These are phyloP conservation scores for Ostrea edulis DNA, from an alignment of 1,140 invertebrate species.

Conservation along the genomic window DNA sequence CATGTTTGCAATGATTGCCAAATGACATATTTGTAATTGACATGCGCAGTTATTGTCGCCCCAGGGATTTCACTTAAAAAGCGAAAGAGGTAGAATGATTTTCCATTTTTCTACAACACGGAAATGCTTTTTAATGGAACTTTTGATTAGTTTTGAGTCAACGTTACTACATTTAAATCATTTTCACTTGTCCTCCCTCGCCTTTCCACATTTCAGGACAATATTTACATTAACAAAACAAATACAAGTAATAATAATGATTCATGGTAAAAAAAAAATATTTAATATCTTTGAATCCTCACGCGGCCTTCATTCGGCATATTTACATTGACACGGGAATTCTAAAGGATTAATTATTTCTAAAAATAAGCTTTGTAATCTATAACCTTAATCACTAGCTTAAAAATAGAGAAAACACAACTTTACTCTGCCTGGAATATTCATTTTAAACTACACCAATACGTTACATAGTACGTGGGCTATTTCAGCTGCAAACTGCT, in stretches of 20 bases:
- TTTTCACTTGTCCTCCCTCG: not conserved
- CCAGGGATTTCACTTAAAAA: not conserved
- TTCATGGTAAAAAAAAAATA: not conserved
- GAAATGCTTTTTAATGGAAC: not conserved
- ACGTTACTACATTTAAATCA: not conserved
- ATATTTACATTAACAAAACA: constrained; percentile 13
- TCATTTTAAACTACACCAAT: no score
- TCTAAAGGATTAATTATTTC: not conserved
- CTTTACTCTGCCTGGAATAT: not conserved
- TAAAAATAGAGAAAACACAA: not conserved
- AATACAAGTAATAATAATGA: constrained; percentile 6
- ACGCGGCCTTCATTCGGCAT: not conserved
- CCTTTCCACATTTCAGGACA: not conserved
- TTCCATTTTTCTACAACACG: not conserved
- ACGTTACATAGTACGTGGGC: no score
- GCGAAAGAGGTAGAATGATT: not conserved
- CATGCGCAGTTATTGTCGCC: not conserved
- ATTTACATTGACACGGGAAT: not conserved
- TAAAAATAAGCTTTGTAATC: not conserved
- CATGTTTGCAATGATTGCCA: no score
- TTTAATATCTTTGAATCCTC: not conserved
- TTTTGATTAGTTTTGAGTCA: constrained; percentile 1
- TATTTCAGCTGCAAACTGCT: no score
- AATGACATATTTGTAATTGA: not conserved
- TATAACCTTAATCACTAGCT: not conserved